Percentiles rank a stretch among this genome's conserved stretches.
Evolutionary conservation across 2,888 invertebrate genomes (phyloP).

Genomic region (Drosophila anomalipes): DNA sequence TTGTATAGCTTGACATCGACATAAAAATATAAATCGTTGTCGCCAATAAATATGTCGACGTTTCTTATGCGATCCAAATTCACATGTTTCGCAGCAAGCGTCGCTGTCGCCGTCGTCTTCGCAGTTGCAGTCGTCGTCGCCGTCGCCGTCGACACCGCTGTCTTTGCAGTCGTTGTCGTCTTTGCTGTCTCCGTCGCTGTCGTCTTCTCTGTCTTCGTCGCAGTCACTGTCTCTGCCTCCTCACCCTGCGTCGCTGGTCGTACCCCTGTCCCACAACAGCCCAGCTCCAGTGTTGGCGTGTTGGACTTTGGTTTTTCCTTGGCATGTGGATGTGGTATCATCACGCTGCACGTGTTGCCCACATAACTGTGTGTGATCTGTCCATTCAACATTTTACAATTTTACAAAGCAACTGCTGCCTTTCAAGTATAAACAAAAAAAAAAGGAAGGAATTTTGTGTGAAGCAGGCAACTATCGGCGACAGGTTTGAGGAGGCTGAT

Average conservation of each 20-base stretch:
- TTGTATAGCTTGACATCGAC: constrained; percentile 76
- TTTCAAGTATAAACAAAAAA: constrained; percentile 66
- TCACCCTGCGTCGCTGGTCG: constrained; percentile 21
- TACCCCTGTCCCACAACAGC: constrained; percentile 41
- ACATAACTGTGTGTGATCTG: constrained; percentile 72
- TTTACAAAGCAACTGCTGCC: constrained; percentile 68
- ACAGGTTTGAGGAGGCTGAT: constrained; percentile 41
- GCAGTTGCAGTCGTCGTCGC: not conserved
- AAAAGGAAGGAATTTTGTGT: constrained; percentile 43
- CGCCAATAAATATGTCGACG: constrained; percentile 83
- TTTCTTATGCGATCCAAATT: constrained; percentile 76
- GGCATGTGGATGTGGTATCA: constrained; percentile 70
- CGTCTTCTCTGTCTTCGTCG: not conserved
- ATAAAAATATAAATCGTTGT: constrained; percentile 80
- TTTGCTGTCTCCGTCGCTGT: not conserved
- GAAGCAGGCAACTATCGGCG: constrained; percentile 42
- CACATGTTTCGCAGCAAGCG: constrained; percentile 54
- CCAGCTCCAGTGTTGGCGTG: constrained; percentile 44
- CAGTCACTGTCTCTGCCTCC: not conserved
- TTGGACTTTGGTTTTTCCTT: constrained; percentile 60
- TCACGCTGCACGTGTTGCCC: constrained; percentile 68
- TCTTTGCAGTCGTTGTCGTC: constrained; percentile 31
- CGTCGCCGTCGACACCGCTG: not conserved
- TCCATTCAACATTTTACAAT: constrained; percentile 69
- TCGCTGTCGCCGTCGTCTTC: not conserved